phyloP scores from a whole-genome alignment of 2,797 vertebrate species.

The Emydoidea blandingii region DNA sequence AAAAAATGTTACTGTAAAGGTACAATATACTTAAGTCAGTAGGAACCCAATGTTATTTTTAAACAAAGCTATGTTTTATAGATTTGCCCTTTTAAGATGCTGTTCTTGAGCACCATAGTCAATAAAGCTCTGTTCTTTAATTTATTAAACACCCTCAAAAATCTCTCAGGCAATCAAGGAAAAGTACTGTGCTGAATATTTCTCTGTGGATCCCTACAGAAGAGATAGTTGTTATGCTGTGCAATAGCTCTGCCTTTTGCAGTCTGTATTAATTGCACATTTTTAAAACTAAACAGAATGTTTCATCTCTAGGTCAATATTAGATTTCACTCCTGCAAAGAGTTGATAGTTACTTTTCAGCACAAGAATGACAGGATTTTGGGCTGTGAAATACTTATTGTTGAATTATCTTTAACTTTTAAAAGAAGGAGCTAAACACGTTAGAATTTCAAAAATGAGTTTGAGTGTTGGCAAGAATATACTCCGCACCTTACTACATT shows the following conservation, averaged over 20 bases:
- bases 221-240: background rate
- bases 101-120: background rate
- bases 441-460: background rate
- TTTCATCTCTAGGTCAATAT: rapidly evolving
- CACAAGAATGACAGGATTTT: background rate
- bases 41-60: background rate
- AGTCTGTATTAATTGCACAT: background rate
- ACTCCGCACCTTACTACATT: background rate
- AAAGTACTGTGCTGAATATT: background rate
- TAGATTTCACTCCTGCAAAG: background rate
- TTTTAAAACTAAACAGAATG: background rate
- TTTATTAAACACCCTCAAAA: background rate
- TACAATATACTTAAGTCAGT: background rate
- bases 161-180: background rate
- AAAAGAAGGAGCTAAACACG: background rate
- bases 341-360: background rate
- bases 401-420: background rate
- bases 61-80: background rate
- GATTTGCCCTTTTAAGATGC: background rate
- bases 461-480: background rate
- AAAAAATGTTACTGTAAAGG: background rate
- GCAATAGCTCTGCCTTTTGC: background rate
- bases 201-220: background rate
- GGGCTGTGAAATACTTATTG: background rate
- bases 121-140: background rate